A percentile compares a stretch with the other conserved stretches of the same genome.
Conservation (phyloP, 2,113 vertebrate genomes). For the Alligator sinensis region DNA sequence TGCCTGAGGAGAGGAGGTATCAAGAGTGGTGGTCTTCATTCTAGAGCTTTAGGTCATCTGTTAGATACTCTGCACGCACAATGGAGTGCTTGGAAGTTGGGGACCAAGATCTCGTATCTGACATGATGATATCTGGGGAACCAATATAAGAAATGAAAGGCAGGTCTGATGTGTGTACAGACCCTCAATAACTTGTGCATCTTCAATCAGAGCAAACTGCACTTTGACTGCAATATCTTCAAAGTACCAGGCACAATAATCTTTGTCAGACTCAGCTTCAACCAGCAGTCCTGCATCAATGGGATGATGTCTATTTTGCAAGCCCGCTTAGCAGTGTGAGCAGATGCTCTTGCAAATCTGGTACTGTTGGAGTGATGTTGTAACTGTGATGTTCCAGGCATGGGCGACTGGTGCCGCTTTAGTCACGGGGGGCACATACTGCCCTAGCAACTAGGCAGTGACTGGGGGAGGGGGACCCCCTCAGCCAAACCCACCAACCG, state of each 20-base stretch:
- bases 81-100: not conserved
- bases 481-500: too few species aligned
- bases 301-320: not conserved
- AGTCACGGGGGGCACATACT: too few species aligned
- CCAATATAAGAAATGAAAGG: not conserved
- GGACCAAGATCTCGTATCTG: not conserved
- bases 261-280: not conserved
- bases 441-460: too few species aligned
- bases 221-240: not conserved
- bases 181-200: not conserved
- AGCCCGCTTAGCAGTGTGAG: not conserved
- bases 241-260: not conserved
- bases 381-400: too few species aligned
- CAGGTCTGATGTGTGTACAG: not conserved
- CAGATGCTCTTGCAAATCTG: too few species aligned
- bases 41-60: not conserved
- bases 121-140: not conserved
- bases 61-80: not conserved
- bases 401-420: too few species aligned
- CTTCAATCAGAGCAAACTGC: not conserved
- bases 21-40: not conserved
- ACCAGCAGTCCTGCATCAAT: not conserved
- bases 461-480: too few species aligned
- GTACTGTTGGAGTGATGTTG: too few species aligned
- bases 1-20: not conserved